These are phyloP conservation scores for Mesorhabditis belari DNA, from an alignment of 2,888 invertebrate species.

Conservation along the genomic window DNA sequence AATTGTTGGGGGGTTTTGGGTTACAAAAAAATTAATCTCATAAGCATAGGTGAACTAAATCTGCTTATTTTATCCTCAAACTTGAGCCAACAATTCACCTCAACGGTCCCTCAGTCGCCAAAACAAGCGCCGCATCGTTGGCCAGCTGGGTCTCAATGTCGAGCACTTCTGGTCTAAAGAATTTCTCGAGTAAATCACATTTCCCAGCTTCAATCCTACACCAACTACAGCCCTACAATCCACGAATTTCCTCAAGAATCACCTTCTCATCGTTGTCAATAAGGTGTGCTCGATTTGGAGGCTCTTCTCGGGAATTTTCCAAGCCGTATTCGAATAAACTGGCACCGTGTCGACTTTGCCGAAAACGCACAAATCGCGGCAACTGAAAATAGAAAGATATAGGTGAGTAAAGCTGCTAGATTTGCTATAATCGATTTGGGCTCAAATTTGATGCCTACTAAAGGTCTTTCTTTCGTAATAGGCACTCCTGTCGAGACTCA, in stretches of 20 bases:
- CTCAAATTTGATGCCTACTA: slow-evolving; percentile 15
- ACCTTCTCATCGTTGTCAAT: background rate
- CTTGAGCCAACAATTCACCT: too few relatives aligned
- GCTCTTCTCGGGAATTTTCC: background rate
- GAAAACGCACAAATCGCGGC: background rate
- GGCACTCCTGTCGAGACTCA: too few relatives aligned
- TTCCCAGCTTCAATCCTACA: background rate
- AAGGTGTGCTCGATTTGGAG: background rate
- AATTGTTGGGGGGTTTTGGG: too few relatives aligned
- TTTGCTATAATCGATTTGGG: background rate
- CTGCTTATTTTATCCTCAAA: too few relatives aligned
- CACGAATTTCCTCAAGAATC: background rate
- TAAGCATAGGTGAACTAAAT: too few relatives aligned
- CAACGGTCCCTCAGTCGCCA: background rate
- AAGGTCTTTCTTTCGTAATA: too few relatives aligned
- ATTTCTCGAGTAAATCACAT: background rate
- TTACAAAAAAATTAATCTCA: too few relatives aligned
- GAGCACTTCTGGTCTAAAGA: background rate
- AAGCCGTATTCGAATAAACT: background rate
- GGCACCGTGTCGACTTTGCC: background rate
- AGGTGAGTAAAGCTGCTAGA: too few relatives aligned
- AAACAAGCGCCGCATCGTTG: background rate
- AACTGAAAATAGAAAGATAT: too few relatives aligned
- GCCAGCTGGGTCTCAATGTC: background rate
- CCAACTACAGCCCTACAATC: background rate